phyloP scores from a whole-genome alignment of 2,888 invertebrate species.

The Noctua janthe region DNA sequence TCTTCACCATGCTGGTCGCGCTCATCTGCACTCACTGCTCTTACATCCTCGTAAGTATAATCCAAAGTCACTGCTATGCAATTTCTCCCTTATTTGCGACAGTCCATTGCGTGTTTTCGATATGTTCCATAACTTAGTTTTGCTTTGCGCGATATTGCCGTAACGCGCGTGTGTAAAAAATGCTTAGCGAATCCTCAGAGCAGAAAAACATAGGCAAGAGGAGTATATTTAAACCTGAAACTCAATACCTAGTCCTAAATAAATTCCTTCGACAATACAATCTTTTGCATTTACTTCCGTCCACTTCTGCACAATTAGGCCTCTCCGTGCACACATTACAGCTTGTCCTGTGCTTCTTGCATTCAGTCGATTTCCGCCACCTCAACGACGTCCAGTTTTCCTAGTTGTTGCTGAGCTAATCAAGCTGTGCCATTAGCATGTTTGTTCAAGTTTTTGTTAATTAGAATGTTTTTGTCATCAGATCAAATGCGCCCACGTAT shows the following conservation, averaged over 20 bases:
- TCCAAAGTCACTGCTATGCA: slow-evolving; percentile 25
- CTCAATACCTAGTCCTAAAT: neutral
- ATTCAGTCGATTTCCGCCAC: neutral
- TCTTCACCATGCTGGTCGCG: slow-evolving; percentile 96
- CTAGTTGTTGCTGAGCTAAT: neutral
- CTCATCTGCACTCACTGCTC: slow-evolving; percentile 98
- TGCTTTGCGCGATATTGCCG: slow-evolving; percentile 26
- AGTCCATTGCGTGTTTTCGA: neutral
- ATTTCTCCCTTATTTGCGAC: neutral
- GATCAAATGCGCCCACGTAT: slow-evolving; percentile 95
- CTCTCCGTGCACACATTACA: neutral
- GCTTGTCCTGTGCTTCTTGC: neutral
- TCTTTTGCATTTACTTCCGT: neutral
- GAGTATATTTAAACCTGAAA: neutral
- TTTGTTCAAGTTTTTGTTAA: neutral
- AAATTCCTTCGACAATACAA: neutral
- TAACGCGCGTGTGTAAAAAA: neutral
- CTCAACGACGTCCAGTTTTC: neutral
- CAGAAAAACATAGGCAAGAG: neutral
- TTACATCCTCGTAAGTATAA: slow-evolving; percentile 93
- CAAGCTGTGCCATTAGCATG: neutral
- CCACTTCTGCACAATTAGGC: neutral
- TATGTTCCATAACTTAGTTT: neutral
- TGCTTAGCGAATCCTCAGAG: slow-evolving; percentile 12
- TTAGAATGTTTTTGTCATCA: slow-evolving; percentile 76